phyloP scores from a whole-genome alignment of 2,113 vertebrate species.

The Tricholaema leucomelas region DNA sequence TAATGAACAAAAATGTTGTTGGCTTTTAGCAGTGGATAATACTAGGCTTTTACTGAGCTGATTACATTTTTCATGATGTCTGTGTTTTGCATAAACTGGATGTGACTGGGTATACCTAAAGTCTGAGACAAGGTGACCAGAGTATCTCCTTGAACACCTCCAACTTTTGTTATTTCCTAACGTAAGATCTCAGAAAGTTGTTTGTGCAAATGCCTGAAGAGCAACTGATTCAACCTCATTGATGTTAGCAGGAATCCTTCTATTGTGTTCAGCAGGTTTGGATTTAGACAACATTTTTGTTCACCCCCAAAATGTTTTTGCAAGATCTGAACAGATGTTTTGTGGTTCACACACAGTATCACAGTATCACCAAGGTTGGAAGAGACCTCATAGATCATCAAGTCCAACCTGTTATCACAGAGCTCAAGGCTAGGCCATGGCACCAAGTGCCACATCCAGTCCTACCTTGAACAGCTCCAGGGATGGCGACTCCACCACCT shows the following conservation, averaged over 20 bases:
- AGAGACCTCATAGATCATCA: too few relatives aligned
- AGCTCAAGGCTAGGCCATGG: too few relatives aligned
- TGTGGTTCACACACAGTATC: too few relatives aligned
- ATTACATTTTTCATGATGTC: background rate
- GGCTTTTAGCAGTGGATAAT: background rate
- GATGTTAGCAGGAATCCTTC: background rate
- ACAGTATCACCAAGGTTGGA: too few relatives aligned
- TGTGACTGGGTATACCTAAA: background rate
- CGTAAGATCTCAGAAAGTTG: rapidly evolving
- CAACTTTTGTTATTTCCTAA: background rate
- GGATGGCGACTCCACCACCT: too few relatives aligned
- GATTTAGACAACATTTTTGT: background rate
- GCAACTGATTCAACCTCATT: background rate
- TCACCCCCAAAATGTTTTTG: background rate
- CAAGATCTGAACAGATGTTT: background rate
- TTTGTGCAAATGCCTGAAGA: background rate
- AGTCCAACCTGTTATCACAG: too few relatives aligned
- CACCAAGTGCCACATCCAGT: too few relatives aligned
- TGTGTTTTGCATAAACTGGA: background rate
- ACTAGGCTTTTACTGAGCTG: background rate
- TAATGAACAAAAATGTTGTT: background rate
- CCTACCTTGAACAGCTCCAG: too few relatives aligned
- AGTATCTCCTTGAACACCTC: background rate
- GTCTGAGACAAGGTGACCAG: background rate
- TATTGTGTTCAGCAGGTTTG: background rate